phyloP scores from a whole-genome alignment of 1,140 invertebrate genomes.

The Pseudachorutes palmiensis region DNA sequence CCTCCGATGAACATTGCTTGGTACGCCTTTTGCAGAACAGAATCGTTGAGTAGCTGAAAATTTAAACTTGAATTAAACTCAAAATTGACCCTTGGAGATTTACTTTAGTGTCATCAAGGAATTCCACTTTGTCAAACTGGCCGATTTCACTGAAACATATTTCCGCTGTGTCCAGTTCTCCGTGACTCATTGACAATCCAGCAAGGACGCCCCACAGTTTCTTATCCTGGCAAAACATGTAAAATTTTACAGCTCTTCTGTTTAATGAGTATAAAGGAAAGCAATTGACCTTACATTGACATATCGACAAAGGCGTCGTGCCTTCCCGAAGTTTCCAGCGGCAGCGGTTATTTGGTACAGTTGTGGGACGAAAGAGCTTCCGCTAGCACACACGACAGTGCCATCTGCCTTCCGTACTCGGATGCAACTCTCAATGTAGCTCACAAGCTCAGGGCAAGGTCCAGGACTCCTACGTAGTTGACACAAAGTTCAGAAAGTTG shows the following conservation, averaged over 20 bases:
- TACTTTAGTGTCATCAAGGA: conserved; percentile 75
- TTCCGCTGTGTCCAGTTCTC: conserved; percentile 74
- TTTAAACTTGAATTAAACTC: conserved; percentile 1
- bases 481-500: no score
- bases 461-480: conserved; percentile 75
- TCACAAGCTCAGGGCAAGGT: conserved; percentile 64
- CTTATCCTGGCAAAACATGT: conserved; percentile 51
- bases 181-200: conserved; percentile 68
- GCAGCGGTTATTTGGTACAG: conserved; percentile 57
- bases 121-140: conserved; percentile 83
- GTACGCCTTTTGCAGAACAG: conserved; percentile 61
- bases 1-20: conserved; percentile 71
- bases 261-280: conserved; percentile 1
- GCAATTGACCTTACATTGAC: conserved; percentile 53
- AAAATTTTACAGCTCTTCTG: neutral
- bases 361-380: conserved; percentile 58
- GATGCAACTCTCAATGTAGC: conserved; percentile 69
- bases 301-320: conserved; percentile 64
- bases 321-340: conserved; percentile 62
- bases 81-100: neutral
- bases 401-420: conserved; percentile 63
- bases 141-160: conserved; percentile 86
- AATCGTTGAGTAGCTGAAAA: conserved; percentile 46
- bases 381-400: conserved; percentile 53
- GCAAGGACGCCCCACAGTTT: conserved; percentile 83